Percentiles rank a stretch among this genome's conserved stretches.
phyloP scores from a whole-genome alignment of 2,888 invertebrate species.

The Netelia inedita region DNA sequence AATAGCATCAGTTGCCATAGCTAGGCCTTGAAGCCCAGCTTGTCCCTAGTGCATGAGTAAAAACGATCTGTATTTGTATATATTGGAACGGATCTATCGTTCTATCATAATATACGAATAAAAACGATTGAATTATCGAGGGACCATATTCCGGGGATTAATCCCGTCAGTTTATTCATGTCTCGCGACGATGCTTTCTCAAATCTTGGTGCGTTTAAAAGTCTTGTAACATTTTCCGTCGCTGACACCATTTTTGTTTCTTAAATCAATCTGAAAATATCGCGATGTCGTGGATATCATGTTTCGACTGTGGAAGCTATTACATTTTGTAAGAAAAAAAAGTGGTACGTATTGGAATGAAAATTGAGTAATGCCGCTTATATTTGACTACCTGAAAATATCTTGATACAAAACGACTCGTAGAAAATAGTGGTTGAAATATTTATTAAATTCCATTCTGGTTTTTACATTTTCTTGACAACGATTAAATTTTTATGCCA shows the following conservation, averaged over 20 bases:
- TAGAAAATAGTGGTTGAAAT: no score
- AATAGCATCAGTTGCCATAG: conserved; percentile 67
- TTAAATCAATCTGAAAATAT: not conserved
- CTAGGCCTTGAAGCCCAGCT: conserved; percentile 45
- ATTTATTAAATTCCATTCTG: no score
- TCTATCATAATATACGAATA: conserved; percentile 12
- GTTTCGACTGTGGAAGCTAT: no score
- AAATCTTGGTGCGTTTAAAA: conserved; percentile 34
- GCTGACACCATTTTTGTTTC: not conserved
- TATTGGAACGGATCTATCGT: not conserved
- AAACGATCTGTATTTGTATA: conserved; percentile 38
- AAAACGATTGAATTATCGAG: conserved; percentile 27
- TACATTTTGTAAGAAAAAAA: no score
- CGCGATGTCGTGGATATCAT: not conserved
- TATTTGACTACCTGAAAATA: no score
- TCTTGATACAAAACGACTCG: no score
- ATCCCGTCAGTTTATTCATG: conserved; percentile 8
- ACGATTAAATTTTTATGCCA: no score
- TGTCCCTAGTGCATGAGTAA: conserved; percentile 8
- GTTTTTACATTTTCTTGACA: no score
- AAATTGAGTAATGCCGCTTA: no score
- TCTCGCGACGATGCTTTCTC: conserved; percentile 23
- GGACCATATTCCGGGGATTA: conserved; percentile 7
- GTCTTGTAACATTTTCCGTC: conserved; percentile 29
- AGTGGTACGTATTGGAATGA: no score